Base-by-base conservation (phyloP, 1,140 invertebrate genomes). In the Phymastichus coffea region DNA sequence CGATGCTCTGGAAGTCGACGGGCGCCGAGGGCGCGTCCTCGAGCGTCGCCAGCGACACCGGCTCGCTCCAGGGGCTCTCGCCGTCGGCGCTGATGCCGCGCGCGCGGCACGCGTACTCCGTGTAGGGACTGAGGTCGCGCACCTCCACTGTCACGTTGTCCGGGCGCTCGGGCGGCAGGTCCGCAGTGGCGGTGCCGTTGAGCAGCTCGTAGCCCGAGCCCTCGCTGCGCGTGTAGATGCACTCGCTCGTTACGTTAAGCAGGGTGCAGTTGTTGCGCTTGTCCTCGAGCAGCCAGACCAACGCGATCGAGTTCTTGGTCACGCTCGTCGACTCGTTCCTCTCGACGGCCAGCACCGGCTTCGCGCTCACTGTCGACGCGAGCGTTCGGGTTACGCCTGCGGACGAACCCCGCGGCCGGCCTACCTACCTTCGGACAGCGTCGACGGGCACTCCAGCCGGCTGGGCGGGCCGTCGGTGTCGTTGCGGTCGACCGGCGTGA, bases 1-100 rank as follows among this genome's bases (percentile, higher is more conserved):
- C 26, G 9, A 26, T 2, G 1, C 23, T 35, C 33, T 61, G 26
- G 43, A 66, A 57, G 47, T 54, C 52, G 25, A 22, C 10, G 8
- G 73, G 73, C 20, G 63, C 10, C 10, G 65, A 66, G 17, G 73
- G 66, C 23, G 66, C 71, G 58, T 70, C 68, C 58, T 76, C 64
- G 1, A 23, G 30, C 10, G 73, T 75, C 44, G 40, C 61, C 20
- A 57, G 38, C 22, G 23, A 41, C 17, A 68, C 20, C 10, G 20
- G 10, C 2, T 35, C 7, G 20, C 73, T 74, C 10, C 15, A 37
- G 15, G 43, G 25, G 56, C 71, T 75, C 7, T 51, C 10, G 14
- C 66, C 69, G 19, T 40, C 65, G 14, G 30, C 51, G 47, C 68
- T 72, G 38, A 40, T 3, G 17, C 48, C 56, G 7, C 52, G 44